Base-by-base conservation (phyloP, 2,888 invertebrate genomes). In the Drosophila colorata region DNA sequence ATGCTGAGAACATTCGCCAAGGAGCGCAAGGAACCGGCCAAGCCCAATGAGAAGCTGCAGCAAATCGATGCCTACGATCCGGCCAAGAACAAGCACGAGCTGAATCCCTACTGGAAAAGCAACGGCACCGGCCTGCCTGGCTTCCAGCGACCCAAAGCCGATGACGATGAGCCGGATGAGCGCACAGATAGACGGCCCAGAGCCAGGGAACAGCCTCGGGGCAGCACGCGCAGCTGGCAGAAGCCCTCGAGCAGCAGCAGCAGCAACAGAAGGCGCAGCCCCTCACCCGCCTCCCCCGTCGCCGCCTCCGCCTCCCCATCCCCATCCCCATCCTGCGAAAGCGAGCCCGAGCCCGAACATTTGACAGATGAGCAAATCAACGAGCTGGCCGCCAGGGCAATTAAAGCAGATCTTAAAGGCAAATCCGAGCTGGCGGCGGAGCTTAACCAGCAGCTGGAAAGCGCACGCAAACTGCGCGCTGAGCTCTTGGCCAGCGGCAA, bases 361-460 rank as follows among this genome's bases (percentile, higher is more conserved):
- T 91, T 96, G 16, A 95, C 95, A 44, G 96, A 97, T 92, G 95
- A 95, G 78, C 96, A 99, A 91, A 95, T 98, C 94, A 99, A 99
- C 92, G 95, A 95, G 81, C 91, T 99, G 41, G 97, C 95, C 40
- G 98, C 98, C 2, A 97, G 96, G 93, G 94, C 98, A 71, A 93
- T 99, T 0, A 98, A 98, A 93, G 98, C 99, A 13, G 98, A 99
- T 94, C 95, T 99, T 81, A 94, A 98, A 94, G 98, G 98, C 16
- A 95, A 98, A 90, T 92, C 91, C 89, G 94, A 94, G 70, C 90
- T 96, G 56, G 95, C 95, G 0, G 90, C 92, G 37, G 94, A 96
- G 89, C 92, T 98, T 46, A 97, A 96, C 92, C 89, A 92, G 3
- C 95, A 97, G 91, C 92, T 98, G 43, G 96, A 96, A 74, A 92